phyloP scores from a whole-genome alignment of 2,888 invertebrate genomes.

The Pseudoips prasinana region DNA sequence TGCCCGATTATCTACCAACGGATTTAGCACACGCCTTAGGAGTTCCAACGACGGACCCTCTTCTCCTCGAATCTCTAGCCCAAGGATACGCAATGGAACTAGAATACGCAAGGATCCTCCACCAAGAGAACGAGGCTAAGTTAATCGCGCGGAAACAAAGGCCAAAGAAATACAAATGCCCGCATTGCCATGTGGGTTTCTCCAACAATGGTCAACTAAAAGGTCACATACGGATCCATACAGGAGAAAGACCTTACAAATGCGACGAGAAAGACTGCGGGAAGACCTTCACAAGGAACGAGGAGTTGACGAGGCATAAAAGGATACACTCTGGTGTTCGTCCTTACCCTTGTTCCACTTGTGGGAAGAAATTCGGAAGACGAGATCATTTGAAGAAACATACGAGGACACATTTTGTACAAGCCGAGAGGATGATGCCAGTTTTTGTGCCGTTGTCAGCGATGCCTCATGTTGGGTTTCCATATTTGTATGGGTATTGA shows the following conservation, averaged over 20 bases:
- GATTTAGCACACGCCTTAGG: conserved; percentile 74
- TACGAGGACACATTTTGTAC: conserved; percentile 89
- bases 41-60: conserved; percentile 69
- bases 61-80: conserved; percentile 73
- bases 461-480: conserved; percentile 64
- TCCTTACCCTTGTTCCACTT: conserved; percentile 92
- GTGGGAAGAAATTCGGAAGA: conserved; percentile 96
- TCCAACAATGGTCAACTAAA: conserved; percentile 97
- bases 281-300: conserved; percentile 95
- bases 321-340: conserved; percentile 93
- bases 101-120: conserved; percentile 86
- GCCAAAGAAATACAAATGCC: conserved; percentile 95
- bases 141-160: conserved; percentile 88
- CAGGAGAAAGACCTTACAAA: conserved; percentile 94
- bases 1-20: conserved; percentile 64
- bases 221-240: conserved; percentile 95
- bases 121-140: conserved; percentile 87
- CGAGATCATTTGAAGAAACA: conserved; percentile 98
- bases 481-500: conserved; percentile 83
- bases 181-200: conserved; percentile 94
- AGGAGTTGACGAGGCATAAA: conserved; percentile 95
- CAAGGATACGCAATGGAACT: conserved; percentile 84
- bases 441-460: conserved; percentile 83
- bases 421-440: conserved; percentile 83
- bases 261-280: conserved; percentile 93